Evolutionary conservation across 2,797 vertebrate genomes (phyloP).

Genomic region (Sebastes oblongus): DNA sequence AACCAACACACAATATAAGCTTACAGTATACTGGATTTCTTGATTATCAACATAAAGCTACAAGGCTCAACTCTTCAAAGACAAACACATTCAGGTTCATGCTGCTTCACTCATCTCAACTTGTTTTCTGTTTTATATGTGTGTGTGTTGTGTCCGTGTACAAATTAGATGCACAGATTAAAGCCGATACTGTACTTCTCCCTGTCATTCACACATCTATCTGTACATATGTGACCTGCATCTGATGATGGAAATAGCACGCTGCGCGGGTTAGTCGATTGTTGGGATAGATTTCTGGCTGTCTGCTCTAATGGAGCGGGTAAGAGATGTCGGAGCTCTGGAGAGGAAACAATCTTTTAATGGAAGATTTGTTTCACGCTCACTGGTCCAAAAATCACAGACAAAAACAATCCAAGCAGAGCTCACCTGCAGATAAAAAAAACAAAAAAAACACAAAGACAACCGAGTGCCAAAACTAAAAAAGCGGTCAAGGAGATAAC

Average conservation of each 20-base stretch:
- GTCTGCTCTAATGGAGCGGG: conserved; percentile 44
- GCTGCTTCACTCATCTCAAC: background rate
- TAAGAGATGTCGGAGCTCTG: conserved; percentile 26
- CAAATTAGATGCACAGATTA: background rate
- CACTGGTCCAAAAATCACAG: conserved; percentile 27
- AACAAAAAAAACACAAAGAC: background rate
- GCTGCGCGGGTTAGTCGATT: conserved; percentile 3
- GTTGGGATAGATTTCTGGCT: conserved; percentile 41
- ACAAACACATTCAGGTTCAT: background rate
- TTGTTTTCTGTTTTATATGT: background rate
- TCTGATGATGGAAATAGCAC: conserved; percentile 1
- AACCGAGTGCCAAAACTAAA: background rate
- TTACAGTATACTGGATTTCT: too few species aligned
- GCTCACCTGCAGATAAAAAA: conserved; percentile 4
- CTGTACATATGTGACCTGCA: background rate
- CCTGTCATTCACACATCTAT: background rate
- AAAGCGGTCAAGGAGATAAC: background rate
- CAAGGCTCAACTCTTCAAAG: background rate
- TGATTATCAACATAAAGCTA: background rate
- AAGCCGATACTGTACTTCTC: background rate
- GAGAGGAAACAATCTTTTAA: conserved; percentile 45
- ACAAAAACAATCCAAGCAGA: background rate
- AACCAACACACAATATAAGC: too few species aligned
- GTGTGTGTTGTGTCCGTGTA: background rate
- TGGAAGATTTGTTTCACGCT: conserved; percentile 52